Percentiles rank a stretch among this genome's conserved stretches.
phyloP scores from a whole-genome alignment of 2,888 invertebrate species.

The Parasteatoda lunata region DNA sequence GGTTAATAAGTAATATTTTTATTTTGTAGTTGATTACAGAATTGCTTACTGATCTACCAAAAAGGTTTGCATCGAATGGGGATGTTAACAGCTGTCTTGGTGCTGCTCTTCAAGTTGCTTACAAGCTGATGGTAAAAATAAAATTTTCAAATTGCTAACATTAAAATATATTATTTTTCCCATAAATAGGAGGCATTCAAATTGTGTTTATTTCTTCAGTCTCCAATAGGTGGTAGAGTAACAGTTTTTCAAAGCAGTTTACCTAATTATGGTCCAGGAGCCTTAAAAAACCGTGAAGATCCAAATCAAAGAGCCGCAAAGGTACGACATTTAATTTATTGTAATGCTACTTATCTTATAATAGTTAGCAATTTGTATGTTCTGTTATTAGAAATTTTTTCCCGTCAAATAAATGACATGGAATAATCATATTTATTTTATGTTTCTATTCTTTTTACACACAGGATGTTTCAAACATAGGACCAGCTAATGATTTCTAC shows the following conservation, averaged over 20 bases:
- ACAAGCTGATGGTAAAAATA: conserved; percentile 86
- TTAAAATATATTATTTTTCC: not conserved
- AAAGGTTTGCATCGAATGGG: conserved; percentile 79
- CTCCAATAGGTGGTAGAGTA: conserved; percentile 93
- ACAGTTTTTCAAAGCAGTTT: conserved; percentile 95
- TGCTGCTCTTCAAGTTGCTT: conserved; percentile 92
- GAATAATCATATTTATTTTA: not conserved
- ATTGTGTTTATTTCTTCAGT: conserved; percentile 76
- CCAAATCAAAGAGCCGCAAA: conserved; percentile 86
- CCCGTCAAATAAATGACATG: not conserved
- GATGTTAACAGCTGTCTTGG: conserved; percentile 89
- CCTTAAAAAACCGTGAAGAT: conserved; percentile 89
- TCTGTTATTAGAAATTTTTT: not conserved
- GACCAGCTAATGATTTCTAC: conserved; percentile 98
- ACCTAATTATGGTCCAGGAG: conserved; percentile 84
- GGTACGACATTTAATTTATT: conserved; percentile 70
- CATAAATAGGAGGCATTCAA: not conserved
- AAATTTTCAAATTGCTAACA: not conserved
- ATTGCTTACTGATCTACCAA: conserved; percentile 85
- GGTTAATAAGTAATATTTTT: not conserved
- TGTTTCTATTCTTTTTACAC: not conserved
- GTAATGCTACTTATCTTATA: not conserved
- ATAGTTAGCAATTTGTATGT: not conserved
- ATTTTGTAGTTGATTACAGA: conserved; percentile 79
- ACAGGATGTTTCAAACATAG: conserved; percentile 85